Evolutionary conservation across 2,113 vertebrate genomes (phyloP), one percentile per base, ranked within the genome.

Genomic region (Ophiodon elongatus): DNA sequence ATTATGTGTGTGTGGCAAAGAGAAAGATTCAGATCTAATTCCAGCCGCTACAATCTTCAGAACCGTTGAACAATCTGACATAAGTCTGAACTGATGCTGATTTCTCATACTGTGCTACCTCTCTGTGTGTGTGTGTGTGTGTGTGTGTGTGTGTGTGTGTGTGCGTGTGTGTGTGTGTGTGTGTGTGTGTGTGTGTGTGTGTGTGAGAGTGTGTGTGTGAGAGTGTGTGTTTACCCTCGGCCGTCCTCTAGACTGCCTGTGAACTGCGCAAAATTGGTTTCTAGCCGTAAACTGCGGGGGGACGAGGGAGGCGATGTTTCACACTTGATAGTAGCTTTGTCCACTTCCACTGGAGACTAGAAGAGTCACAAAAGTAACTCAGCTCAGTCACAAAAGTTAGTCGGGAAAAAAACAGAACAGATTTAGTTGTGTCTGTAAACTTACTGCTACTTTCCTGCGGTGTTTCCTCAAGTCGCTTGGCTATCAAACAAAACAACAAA

Each of bases 401-500:
- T 43, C 0, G 15, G 33, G 64, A 35, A 72, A 70, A 60, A 37
- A 60, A 4, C 4, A 2, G 14, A 4, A 23, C 2, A 19, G 31
- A 19, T 21, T 71, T 21, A 67, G 37, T 39, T 52, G n/a, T 13
- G 11, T 70, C 62, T 67, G 5, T 21, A 85, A 81, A 97, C 97
- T 97, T 95, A 98, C 97, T 85, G 97, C 96, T 78, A 99, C 96
- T 97, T 97, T 98, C 93, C 97, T 95, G 90, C 98, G 97, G 84
- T 99, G 98, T 93, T 99, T 99, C 94, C 98, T 96, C 95, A 99
- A 95, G 95, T 99, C 98, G 71, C 98, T 99, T 79, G 98, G 98
- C 98, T 99, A 92, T 92, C 59, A 79, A 80, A 88, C 78, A 91
- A 90, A 90, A 82, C 45, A 91, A 67, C 13, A 50, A 6, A 78